These are phyloP conservation scores for Araneus ventricosus DNA, from an alignment of 1,140 invertebrate genomes.

Conservation along the genomic window DNA sequence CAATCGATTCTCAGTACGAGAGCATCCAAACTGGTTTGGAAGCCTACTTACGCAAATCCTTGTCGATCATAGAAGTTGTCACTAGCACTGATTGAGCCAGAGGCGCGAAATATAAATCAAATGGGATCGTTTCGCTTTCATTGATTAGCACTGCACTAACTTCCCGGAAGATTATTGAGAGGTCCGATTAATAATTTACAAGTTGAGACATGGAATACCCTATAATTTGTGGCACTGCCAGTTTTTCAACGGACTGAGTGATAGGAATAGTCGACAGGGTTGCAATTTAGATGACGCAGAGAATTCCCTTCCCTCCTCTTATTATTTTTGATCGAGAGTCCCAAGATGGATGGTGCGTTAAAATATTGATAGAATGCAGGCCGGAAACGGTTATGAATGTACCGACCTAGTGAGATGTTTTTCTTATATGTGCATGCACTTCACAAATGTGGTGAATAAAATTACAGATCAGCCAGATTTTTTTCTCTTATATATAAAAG, in stretches of 20 bases:
- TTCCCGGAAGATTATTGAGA: slow-evolving; percentile 46
- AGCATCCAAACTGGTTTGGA: neutral
- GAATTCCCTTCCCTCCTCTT: neutral
- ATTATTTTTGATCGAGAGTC: neutral
- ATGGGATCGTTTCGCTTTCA: slow-evolving; percentile 21
- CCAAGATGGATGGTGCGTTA: neutral
- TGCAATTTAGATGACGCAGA: slow-evolving; percentile 18
- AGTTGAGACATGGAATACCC: slow-evolving; percentile 30
- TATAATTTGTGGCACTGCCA: slow-evolving; percentile 55
- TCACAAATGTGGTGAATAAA: too few species aligned
- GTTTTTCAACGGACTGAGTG: neutral
- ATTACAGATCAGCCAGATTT: too few species aligned
- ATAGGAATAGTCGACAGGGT: slow-evolving; percentile 17
- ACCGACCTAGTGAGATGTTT: too few species aligned
- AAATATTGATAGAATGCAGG: too few species aligned
- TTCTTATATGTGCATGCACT: too few species aligned
- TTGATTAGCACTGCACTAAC: slow-evolving; percentile 43
- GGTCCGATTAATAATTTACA: slow-evolving; percentile 60
- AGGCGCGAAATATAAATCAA: slow-evolving; percentile 21
- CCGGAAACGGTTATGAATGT: too few species aligned
- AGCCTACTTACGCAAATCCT: neutral
- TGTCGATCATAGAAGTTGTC: neutral
- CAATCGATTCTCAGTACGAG: neutral
- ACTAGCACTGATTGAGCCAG: neutral
- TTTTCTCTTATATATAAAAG: too few species aligned